Base-by-base conservation (phyloP, 2,888 invertebrate genomes). In the Coelinius sp. region DNA sequence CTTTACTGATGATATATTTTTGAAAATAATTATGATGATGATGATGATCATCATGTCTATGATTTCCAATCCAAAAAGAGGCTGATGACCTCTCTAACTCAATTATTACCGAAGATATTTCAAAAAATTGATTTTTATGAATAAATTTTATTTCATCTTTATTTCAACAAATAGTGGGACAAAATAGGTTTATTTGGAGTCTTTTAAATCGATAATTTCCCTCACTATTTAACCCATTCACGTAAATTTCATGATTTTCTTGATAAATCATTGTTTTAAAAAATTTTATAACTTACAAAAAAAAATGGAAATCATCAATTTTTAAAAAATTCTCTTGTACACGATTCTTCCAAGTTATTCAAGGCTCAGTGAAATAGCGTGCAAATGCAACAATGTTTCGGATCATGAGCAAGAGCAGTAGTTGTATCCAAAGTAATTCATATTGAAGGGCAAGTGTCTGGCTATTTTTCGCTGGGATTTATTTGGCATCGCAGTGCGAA, bases 361-460 rank as follows among this genome's bases (percentile, higher is more conserved):
- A 49, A 17, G 17, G 20, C 46, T 10, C 31, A 25, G 12, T 24
- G 53, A 6, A 6, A 12, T 27, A 20, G 24, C 62, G 38, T 38
- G 63, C 41, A n/a, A 27, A 2, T 12, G 62, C 38, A 62, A 62
- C 35, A 63, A 22, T 63, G 63, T 63, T 63, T 20, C 24, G 63
- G 41, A 24, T 41, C 63, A 63, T 41, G 63, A 41, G 25, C 22
- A n/a, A 63, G 7, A 31, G 31, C 31, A 17, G 62, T 20, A 7
- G 24, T 41, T 38, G 24, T 8, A 41, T 63, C 25, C 5, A 38
- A 14, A 53, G 41, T 63, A 63, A 63, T 24, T 63, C 41, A 24
- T 41, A 63, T 41, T 41, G 63, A 63, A 63, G 63, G 63, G 63
- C 63, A 63, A 41, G 20, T n/a, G 41, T 38, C 63, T 63, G 24